phyloP scores from a whole-genome alignment of 1,140 invertebrate genomes.

The Periplaneta americana region DNA sequence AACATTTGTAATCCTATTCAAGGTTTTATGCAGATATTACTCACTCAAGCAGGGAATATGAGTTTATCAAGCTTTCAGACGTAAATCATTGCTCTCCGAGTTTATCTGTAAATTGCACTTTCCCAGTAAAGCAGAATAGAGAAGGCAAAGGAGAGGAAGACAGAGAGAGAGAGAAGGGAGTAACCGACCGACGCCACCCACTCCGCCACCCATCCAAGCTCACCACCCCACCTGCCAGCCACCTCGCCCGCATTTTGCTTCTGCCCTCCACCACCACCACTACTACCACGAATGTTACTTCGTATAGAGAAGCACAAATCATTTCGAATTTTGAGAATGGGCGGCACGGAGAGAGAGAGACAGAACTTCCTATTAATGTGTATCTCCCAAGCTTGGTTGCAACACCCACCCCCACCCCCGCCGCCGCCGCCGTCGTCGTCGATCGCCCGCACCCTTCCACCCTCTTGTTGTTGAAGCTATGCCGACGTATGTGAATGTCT shows the following conservation, averaged over 20 bases:
- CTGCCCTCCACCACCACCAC: not conserved
- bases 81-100: constrained; percentile 37
- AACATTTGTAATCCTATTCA: constrained; percentile 42
- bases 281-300: not conserved
- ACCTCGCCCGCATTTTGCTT: not conserved
- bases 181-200: not conserved
- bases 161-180: constrained; percentile 9
- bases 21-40: constrained; percentile 42
- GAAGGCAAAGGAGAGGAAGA: not conserved
- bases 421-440: not conserved
- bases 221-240: not conserved
- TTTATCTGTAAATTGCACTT: constrained; percentile 43
- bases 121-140: constrained; percentile 21
- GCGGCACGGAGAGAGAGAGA: constrained; percentile 11
- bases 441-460: not conserved
- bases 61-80: constrained; percentile 41
- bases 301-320: constrained; percentile 21
- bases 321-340: constrained; percentile 23
- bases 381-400: not conserved
- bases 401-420: not conserved
- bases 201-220: not conserved
- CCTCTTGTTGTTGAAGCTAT: not conserved
- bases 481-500: constrained; percentile 7
- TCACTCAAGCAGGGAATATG: constrained; percentile 42
- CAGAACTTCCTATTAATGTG: constrained; percentile 16